Percentiles rank a stretch among this genome's conserved stretches.
phyloP scores from a whole-genome alignment of 2,888 invertebrate species.

The Lepidochrysops patricia region DNA sequence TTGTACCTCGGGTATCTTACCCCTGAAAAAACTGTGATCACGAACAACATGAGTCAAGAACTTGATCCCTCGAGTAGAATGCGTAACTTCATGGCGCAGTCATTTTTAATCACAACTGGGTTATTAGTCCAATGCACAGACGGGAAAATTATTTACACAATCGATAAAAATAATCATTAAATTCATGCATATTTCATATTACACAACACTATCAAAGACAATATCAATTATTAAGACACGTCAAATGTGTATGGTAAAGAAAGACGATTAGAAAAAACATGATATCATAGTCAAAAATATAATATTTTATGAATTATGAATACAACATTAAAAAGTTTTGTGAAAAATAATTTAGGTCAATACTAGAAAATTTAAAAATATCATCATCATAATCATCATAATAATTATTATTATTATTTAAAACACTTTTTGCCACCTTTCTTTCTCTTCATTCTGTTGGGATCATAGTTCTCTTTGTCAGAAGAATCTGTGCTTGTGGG shows the following conservation, averaged over 20 bases:
- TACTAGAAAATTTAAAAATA: not conserved
- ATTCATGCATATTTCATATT: no score
- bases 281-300: no score
- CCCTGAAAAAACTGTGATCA: no score
- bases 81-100: not conserved
- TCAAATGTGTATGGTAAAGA: no score
- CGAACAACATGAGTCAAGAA: no score
- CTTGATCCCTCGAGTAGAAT: no score
- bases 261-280: no score
- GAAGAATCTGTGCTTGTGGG: slow-evolving; percentile 59
- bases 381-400: no score
- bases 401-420: not conserved
- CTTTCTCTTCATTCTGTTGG: slow-evolving; percentile 42
- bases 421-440: slow-evolving; percentile 25
- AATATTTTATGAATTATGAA: not conserved
- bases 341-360: not conserved
- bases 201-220: not conserved
- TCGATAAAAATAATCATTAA: not conserved
- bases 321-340: not conserved
- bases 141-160: not conserved
- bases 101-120: not conserved
- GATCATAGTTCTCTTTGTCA: slow-evolving; percentile 62
- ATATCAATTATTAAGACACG: not conserved
- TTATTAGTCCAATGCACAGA: not conserved
- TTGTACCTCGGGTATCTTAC: no score